Evolutionary conservation across 2,888 invertebrate genomes (phyloP).

Genomic region (Standfussiana lucernea): DNA sequence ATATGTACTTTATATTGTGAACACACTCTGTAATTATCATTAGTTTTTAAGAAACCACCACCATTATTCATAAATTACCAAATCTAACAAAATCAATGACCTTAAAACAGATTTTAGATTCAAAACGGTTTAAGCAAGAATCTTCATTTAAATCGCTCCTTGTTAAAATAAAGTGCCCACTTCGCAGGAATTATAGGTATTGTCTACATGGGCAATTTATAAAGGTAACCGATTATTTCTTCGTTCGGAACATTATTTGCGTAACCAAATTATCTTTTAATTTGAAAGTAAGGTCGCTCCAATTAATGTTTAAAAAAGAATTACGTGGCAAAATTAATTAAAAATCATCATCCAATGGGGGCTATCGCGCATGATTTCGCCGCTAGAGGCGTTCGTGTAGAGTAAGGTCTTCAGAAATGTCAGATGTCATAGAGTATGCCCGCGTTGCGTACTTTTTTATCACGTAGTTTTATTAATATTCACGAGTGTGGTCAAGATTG

Average conservation of each 20-base stretch:
- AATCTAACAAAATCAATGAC: conserved; percentile 2
- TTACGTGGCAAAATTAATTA: neutral
- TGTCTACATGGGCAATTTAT: conserved; percentile 54
- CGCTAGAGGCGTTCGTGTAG: too few species aligned
- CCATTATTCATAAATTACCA: neutral
- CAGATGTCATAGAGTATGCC: too few species aligned
- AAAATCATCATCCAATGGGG: neutral
- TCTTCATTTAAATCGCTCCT: conserved; percentile 41
- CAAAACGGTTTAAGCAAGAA: conserved; percentile 35
- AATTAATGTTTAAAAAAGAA: conserved; percentile 10
- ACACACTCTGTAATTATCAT: neutral
- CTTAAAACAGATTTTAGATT: conserved; percentile 26
- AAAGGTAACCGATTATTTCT: conserved; percentile 59
- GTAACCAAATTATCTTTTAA: conserved; percentile 48
- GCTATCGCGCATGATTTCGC: too few species aligned
- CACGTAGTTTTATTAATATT: too few species aligned
- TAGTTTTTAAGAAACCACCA: neutral
- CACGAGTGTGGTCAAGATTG: too few species aligned
- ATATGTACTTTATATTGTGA: neutral
- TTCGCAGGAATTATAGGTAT: conserved; percentile 55
- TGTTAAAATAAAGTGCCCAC: conserved; percentile 57
- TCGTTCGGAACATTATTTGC: conserved; percentile 41
- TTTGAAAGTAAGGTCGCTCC: conserved; percentile 23
- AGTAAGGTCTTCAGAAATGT: too few species aligned
- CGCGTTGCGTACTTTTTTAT: too few species aligned